phyloP scores from a whole-genome alignment of 1,140 invertebrate species.

The Drosophila mojavensis region DNA sequence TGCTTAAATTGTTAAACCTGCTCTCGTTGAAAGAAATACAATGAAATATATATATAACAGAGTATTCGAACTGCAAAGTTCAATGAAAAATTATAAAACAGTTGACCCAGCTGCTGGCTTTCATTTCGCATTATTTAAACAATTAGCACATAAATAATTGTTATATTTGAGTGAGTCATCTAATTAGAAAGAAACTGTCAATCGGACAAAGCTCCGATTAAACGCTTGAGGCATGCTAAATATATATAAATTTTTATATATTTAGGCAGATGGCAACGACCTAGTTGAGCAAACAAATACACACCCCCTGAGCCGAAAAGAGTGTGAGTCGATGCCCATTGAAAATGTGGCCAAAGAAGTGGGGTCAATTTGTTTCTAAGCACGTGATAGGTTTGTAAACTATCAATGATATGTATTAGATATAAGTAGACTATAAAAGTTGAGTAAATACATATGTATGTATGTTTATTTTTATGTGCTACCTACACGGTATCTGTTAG shows the following conservation, averaged over 20 bases:
- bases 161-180: not conserved
- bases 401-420: too few species aligned
- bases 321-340: not conserved
- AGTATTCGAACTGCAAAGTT: not conserved
- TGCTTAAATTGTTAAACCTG: too few species aligned
- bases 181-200: slow-evolving; percentile 36
- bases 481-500: too few species aligned
- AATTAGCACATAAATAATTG: not conserved
- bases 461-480: too few species aligned
- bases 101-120: not conserved
- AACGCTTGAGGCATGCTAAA: not conserved
- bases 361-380: too few species aligned
- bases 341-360: not conserved
- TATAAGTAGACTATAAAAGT: too few species aligned
- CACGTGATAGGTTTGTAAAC: too few species aligned
- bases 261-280: slow-evolving; percentile 22
- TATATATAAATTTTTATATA: not conserved
- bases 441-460: too few species aligned
- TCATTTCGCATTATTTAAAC: not conserved
- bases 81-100: not conserved
- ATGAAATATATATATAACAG: not conserved
- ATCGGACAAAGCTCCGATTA: slow-evolving; percentile 22
- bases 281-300: slow-evolving; percentile 8
- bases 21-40: too few species aligned
- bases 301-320: slow-evolving; percentile 8